These are phyloP conservation scores for Drosophila ercepeae DNA, from an alignment of 1,140 invertebrate species.

Conservation along the genomic window DNA sequence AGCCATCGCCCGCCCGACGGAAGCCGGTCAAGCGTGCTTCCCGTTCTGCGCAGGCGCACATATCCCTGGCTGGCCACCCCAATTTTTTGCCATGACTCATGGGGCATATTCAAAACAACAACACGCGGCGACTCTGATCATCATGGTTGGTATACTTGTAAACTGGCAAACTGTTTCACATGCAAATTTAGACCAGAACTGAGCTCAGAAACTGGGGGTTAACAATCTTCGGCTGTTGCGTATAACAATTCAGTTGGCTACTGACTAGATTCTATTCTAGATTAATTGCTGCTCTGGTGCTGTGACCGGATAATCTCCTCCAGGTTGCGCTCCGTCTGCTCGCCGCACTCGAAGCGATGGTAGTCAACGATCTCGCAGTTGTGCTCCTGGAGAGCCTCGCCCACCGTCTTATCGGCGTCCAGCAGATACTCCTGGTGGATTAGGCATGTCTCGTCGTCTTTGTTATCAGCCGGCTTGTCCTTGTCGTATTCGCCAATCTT, in stretches of 20 bases:
- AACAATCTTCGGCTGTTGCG: conserved; percentile 32
- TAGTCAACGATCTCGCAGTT: conserved; percentile 91
- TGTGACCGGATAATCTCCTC: conserved; percentile 61
- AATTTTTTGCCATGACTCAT: conserved; percentile 59
- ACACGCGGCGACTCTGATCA: conserved; percentile 8
- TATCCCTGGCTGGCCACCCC: conserved; percentile 41
- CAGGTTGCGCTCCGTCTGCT: conserved; percentile 73
- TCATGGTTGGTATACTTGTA: conserved; percentile 33
- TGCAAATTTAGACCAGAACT: conserved; percentile 44
- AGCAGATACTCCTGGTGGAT: conserved; percentile 95
- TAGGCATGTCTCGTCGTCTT: conserved; percentile 90
- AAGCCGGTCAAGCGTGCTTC: conserved; percentile 71
- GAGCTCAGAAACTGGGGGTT: not conserved
- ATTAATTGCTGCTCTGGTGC: conserved; percentile 61
- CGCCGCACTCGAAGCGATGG: conserved; percentile 93
- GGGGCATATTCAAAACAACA: conserved; percentile 37
- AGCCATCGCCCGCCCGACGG: conserved; percentile 4
- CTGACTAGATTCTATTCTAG: conserved; percentile 11
- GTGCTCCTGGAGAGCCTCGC: conserved; percentile 89
- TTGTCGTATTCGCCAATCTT: conserved; percentile 89
- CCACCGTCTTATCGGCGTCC: conserved; percentile 89
- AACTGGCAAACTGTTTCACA: conserved; percentile 11
- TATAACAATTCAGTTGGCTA: conserved; percentile 53
- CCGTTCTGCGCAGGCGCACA: conserved; percentile 53
- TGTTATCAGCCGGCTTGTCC: conserved; percentile 86